Conservation (phyloP, 2,113 vertebrate genomes). For the Ctenomys sociabilis region DNA sequence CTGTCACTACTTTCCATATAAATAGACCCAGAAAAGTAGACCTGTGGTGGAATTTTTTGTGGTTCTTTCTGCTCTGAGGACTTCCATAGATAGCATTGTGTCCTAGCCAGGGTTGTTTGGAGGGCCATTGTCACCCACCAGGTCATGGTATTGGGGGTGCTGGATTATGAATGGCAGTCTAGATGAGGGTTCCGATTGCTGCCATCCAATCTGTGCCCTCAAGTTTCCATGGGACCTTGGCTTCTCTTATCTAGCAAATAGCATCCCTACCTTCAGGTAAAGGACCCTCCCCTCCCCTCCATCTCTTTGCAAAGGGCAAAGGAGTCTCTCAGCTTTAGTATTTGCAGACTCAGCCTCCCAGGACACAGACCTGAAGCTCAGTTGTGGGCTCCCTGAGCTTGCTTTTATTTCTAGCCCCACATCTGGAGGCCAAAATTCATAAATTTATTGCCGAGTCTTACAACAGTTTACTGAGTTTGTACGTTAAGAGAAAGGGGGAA, state of each 20-base stretch:
- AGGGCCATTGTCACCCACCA: rapidly evolving
- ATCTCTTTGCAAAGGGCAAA: constrained; percentile 37
- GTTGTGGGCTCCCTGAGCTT: constrained; percentile 31
- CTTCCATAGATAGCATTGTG: rapidly evolving
- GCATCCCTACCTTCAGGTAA: constrained; percentile 21
- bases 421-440: constrained; percentile 57
- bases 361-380: background rate
- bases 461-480: constrained; percentile 27
- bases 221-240: background rate
- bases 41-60: background rate
- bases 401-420: constrained; percentile 71
- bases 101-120: background rate
- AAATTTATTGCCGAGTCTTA: constrained; percentile 42
- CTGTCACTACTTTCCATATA: background rate
- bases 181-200: background rate
- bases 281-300: background rate
- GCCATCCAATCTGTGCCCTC: background rate
- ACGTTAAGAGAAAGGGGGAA: background rate
- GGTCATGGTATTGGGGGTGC: background rate
- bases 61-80: background rate
- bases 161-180: background rate
- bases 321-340: background rate
- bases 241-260: background rate
- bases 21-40: background rate
- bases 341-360: constrained; percentile 73